Evolutionary conservation across 2,797 vertebrate species (phyloP), one percentile per base, ranked within the genome.

Genomic region (Betta splendens): DNA sequence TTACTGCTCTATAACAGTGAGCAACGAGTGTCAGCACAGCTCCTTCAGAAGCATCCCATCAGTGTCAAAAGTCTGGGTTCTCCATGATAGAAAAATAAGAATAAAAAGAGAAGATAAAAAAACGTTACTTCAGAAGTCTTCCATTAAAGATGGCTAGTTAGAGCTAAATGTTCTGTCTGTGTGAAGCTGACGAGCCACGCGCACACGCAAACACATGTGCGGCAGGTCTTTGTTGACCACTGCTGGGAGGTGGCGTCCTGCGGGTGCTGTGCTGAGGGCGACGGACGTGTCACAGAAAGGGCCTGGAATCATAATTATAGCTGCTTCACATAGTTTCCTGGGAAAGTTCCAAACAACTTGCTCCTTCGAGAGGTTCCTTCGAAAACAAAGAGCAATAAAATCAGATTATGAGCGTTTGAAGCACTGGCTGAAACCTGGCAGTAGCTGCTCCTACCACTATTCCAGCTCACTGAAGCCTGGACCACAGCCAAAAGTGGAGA

Each of bases 271-370:
- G 81, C 72, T 64, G 60, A 54, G 50, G 59, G 69, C 38, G 46
- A 59, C 68, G 78, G 42, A 51, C 2, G 52, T 72, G 79, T 74
- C 69, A 45, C 63, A 62, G 52, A 26, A 65, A 60, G 53, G 68
- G 57, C 60, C 86, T 84, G 91, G 89, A 86, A 91, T 85, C 53
- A 79, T 87, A 50, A 85, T 95, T 95, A 96, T 89, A 97, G 93
- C 88, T 91, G 94, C 93, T 97, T 98, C 79, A 98, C 96, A 64
- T 99, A 99, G 91, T 99, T 99, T 92, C 98, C 98, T 37, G 98
- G 98, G 89, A 99, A 99, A 86, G 98, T 98, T 91, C 98, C 97
- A 88, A 99, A 99, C 84, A 94, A 91, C 91, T 94, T 98, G 89
- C 92, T 98, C 93, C 94, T 94, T 87, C 95, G 95, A 9, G 96